phyloP scores from a whole-genome alignment of 2,113 vertebrate species.

The Ammodytes marinus region DNA sequence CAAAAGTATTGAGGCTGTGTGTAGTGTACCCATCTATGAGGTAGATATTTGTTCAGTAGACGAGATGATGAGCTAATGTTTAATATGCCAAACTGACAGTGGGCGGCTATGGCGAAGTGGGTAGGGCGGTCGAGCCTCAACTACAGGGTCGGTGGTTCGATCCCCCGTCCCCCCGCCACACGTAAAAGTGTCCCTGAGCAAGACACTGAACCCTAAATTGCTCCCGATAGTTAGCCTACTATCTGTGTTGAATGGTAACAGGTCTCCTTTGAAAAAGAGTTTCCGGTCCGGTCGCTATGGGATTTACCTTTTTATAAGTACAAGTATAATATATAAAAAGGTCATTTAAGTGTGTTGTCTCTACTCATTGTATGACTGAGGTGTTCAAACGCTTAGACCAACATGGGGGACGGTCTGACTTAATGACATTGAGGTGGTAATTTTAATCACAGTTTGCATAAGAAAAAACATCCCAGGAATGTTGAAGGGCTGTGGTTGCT shows the following conservation, averaged over 20 bases:
- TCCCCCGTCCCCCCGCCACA: no score
- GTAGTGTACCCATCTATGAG: constrained; percentile 5
- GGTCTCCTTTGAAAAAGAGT: no score
- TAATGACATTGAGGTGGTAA: neutral
- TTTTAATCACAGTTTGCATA: constrained; percentile 11
- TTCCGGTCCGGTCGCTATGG: no score
- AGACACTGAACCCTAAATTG: no score
- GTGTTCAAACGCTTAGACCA: neutral
- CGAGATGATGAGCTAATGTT: neutral
- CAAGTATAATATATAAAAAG: no score
- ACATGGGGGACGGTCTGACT: neutral
- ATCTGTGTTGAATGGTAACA: no score
- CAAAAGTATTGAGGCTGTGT: neutral
- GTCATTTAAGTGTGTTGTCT: neutral
- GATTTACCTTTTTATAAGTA: no score
- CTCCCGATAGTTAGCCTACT: no score
- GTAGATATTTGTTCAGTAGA: constrained; percentile 26
- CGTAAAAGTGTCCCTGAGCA: no score
- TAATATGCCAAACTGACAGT: neutral
- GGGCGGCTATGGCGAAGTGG: no score
- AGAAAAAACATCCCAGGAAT: neutral
- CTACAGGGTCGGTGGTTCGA: no score
- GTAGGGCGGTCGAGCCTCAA: no score
- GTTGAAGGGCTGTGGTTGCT: neutral
- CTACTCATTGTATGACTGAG: neutral